Evolutionary conservation across 2,797 vertebrate species (phyloP), one percentile per base, ranked within the genome.

Genomic region (Sylvilagus floridanus): DNA sequence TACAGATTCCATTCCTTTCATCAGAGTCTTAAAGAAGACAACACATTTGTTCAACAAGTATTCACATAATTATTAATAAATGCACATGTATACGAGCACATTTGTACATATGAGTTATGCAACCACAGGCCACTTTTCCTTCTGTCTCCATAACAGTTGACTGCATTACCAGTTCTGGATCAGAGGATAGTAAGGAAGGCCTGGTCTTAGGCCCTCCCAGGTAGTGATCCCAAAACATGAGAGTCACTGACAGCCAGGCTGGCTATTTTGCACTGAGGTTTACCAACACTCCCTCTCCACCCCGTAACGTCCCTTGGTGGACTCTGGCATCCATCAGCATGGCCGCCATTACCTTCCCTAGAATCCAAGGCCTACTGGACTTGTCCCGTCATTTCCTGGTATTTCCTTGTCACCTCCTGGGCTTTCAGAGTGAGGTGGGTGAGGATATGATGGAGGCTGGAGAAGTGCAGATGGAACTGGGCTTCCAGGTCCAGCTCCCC

Each of bases 371-470:
- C 88, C 96, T 97, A 97, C 28, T 79, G 81, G 71, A 97, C 97
- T 95, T 98, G 32, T 81, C 99, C 99, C 0, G 99, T 98, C 60
- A 99, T 98, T 96, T 99, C 98, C 98, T 99, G 98, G 97, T 99
- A 99, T 96, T 98, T 99, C 14, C 98, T 97, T 0, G 99, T 99
- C 76, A 99, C 97, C 30, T 97, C 98, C 1, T 98, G 98, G 4
- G 98, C 99, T 97, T 98, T 98, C 96, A 98, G 98, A 76, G 98
- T 99, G 42, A 99, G 98, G 73, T 98, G 96, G 0, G 97, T 98
- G 86, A 99, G 98, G 95, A 99, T 98, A 12, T 98, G 98, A 96
- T 99, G 99, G 88, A 99, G 98, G 47, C 99, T 99, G 0, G 35
- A 98, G 66, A 99, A 98, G 7, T 99, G 99, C 92, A 99, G 98